Base-by-base conservation (phyloP, 2,797 vertebrate genomes). In the Amniataba percoides region DNA sequence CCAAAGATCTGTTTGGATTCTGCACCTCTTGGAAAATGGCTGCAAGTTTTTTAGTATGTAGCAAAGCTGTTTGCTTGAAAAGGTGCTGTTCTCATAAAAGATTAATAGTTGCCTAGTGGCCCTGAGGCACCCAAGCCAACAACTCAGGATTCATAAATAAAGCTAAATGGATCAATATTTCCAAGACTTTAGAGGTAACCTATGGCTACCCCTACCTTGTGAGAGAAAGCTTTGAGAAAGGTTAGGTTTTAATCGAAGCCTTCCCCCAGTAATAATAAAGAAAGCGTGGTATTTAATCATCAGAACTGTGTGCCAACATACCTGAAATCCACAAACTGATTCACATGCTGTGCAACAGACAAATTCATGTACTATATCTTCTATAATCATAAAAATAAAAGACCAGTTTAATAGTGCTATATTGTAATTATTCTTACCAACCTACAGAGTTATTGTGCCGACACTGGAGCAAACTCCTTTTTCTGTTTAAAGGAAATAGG, bases 141-240 rank as follows among this genome's bases (percentile, higher is more conserved):
- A 89, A 87, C 88, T 85, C 86, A 67, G 74, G 85, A 89, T 94
- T 93, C 92, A 95, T 96, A 94, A 95, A 95, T 95, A 95, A 95
- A 93, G 89, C 87, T 93, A 94, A 94, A 95, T 89, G 87, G 93
- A 95, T 96, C 94, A 77, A 95, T 96, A 94, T 92, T 92, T 92
- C 83, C 81, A 74, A 78, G 84, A 94, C 89, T 91, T 85, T 89
- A 83, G 82, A 90, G 83, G 92, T 91, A 95, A 94, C 89, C 91
- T 91, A 90, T 93, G 88, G 90, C 86, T 85, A 85, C 82, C 80
- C 53, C 72, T 80, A 80, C 86, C 90, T 79, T 72, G 80, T 82
- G 81, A 90, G 80, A 88, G 90, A 90, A 82, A 86, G 81, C 88
- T 90, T 72, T 75, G 80, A 81, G 82, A 94, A 93, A 94, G 88